phyloP scores from a whole-genome alignment of 2,113 vertebrate genomes.

The Nothobranchius furzeri region DNA sequence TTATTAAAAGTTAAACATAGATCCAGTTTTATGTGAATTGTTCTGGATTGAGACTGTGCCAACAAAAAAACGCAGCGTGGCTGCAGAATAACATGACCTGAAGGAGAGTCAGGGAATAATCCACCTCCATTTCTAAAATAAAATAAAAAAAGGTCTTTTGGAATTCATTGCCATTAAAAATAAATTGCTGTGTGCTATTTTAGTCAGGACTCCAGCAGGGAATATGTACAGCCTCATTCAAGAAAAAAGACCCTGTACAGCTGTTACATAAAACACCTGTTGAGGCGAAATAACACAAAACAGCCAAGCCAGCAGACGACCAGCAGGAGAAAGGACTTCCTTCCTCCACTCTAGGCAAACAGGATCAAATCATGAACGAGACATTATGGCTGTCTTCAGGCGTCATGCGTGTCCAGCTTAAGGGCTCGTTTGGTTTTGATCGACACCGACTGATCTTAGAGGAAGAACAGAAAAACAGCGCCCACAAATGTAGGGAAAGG shows the following conservation, averaged over 20 bases:
- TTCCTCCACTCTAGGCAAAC: conserved; percentile 42
- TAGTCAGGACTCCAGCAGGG: not conserved
- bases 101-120: not conserved
- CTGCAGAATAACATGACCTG: not conserved
- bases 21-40: not conserved
- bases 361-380: conserved; percentile 52
- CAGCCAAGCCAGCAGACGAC: conserved; percentile 28
- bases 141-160: not conserved
- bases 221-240: conserved; percentile 11
- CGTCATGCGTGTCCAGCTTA: conserved; percentile 46
- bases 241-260: not conserved
- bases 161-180: conserved; percentile 10
- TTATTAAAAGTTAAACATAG: not conserved
- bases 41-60: not conserved
- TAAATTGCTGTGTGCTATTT: conserved; percentile 7
- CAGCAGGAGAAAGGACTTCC: conserved; percentile 53
- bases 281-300: conserved; percentile 27
- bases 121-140: not conserved
- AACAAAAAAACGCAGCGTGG: not conserved
- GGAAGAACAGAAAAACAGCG: conserved; percentile 54
- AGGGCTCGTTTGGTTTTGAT: conserved; percentile 47
- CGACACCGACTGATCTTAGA: conserved; percentile 40
- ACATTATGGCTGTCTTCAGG: conserved; percentile 46
- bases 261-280: conserved; percentile 50
- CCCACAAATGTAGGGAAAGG: conserved; percentile 14